Percentiles rank a stretch among this genome's conserved stretches.
Conservation (phyloP, 1,140 invertebrate genomes). For the Pararge aegeria region DNA sequence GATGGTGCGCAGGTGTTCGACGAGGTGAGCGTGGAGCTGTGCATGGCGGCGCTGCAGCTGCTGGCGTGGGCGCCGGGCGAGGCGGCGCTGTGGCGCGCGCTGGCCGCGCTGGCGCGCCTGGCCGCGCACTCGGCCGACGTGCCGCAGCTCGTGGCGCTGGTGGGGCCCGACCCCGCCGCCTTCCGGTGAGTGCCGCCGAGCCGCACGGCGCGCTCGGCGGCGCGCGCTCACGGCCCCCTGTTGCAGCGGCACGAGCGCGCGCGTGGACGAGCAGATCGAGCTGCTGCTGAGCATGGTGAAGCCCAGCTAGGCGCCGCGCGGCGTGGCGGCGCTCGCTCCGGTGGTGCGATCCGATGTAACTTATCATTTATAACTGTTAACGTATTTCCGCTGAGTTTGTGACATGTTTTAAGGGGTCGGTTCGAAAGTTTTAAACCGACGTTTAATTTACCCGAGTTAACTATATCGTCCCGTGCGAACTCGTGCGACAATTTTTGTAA, state of each 20-base stretch:
- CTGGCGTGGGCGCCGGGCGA: conserved; percentile 89
- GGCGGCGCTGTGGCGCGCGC: conserved; percentile 88
- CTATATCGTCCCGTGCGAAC: too few relatives aligned
- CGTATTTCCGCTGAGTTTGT: background rate
- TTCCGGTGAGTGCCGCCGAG: conserved; percentile 78
- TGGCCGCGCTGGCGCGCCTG: conserved; percentile 90
- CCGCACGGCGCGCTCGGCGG: too few relatives aligned
- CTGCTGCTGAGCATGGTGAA: conserved; percentile 83
- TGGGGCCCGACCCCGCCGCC: conserved; percentile 91
- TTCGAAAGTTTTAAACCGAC: too few relatives aligned
- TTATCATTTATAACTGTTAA: background rate
- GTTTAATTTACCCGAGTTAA: too few relatives aligned
- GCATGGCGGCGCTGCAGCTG: conserved; percentile 95
- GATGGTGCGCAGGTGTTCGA: conserved; percentile 89
- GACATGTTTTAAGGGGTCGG: background rate
- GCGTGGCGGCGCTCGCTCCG: too few relatives aligned
- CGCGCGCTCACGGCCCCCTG: background rate
- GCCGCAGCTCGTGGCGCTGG: conserved; percentile 93
- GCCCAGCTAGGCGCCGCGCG: conserved; percentile 12
- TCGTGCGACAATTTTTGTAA: too few relatives aligned
- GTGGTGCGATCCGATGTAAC: conserved; percentile 1
- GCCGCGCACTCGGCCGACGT: conserved; percentile 90
- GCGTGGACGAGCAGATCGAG: conserved; percentile 90
- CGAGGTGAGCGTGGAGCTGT: conserved; percentile 94
- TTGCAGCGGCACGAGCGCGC: conserved; percentile 85